phyloP scores from a whole-genome alignment of 2,113 vertebrate genomes.

The Phocoena sinus region DNA sequence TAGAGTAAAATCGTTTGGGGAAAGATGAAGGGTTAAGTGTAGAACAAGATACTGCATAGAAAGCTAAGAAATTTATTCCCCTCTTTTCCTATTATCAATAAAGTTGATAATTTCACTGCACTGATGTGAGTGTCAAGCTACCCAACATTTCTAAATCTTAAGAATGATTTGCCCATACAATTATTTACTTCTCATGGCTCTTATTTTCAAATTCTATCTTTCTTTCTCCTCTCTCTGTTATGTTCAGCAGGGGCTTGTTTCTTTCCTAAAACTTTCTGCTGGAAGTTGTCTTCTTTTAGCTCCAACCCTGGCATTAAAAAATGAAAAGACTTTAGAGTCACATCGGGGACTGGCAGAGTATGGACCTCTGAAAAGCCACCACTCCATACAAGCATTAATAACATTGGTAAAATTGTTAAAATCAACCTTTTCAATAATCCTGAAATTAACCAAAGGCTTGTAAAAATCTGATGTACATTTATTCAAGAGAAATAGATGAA shows the following conservation, averaged over 20 bases:
- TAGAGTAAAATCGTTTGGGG: background rate
- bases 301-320: background rate
- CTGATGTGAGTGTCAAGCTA: background rate
- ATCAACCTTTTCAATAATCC: background rate
- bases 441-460: background rate
- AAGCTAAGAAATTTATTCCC: background rate
- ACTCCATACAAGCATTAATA: background rate
- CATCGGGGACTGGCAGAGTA: background rate
- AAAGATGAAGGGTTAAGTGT: background rate
- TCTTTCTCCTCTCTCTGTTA: background rate
- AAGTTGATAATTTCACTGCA: background rate
- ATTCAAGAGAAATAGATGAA: background rate
- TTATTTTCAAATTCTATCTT: slow-evolving; percentile 23
- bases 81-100: background rate
- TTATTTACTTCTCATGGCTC: background rate
- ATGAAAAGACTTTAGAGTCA: background rate
- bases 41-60: background rate
- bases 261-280: background rate
- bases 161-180: background rate
- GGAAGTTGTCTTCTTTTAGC: background rate
- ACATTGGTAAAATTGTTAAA: background rate
- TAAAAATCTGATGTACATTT: background rate
- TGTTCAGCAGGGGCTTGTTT: background rate
- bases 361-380: background rate
- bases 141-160: background rate